Conservation (phyloP, 2,113 vertebrate genomes). For the Lota lota region DNA sequence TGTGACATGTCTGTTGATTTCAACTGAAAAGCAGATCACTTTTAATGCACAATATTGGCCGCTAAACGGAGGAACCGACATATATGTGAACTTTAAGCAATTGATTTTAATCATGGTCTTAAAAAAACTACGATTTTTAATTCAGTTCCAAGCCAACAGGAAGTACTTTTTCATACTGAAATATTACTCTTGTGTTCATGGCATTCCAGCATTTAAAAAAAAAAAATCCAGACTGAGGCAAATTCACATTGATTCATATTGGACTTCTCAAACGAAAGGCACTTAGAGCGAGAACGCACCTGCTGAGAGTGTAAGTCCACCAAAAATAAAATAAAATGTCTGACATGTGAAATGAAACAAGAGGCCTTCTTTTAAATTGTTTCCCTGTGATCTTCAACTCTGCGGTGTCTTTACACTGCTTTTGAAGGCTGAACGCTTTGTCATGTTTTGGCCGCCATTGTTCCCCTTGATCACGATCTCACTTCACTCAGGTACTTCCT, state of each 20-base stretch:
- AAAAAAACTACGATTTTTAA: neutral
- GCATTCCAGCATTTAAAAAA: neutral
- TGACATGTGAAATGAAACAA: slow-evolving; percentile 15
- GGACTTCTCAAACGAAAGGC: neutral
- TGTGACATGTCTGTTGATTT: neutral
- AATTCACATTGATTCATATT: slow-evolving; percentile 14
- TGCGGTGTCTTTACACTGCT: slow-evolving; percentile 2
- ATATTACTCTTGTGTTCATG: slow-evolving; percentile 8
- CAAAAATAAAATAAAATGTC: too few species aligned
- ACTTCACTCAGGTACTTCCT: slow-evolving; percentile 22
- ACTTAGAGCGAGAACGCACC: slow-evolving; percentile 14
- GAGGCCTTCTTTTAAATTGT: slow-evolving; percentile 14
- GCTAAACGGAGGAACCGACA: neutral
- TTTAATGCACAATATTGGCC: neutral
- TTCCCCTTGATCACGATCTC: slow-evolving; percentile 17
- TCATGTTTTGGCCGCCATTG: slow-evolving; percentile 6
- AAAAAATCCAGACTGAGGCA: neutral
- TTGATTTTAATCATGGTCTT: neutral
- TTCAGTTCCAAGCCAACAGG: slow-evolving; percentile 4
- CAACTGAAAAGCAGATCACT: too few species aligned
- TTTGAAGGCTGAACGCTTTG: neutral
- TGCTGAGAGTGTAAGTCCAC: slow-evolving; percentile 9
- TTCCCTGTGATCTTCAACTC: slow-evolving; percentile 15
- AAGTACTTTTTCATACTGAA: neutral
- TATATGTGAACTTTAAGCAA: neutral